Evolutionary conservation across 2,113 vertebrate genomes (phyloP).

Genomic region (Octodon degus): DNA sequence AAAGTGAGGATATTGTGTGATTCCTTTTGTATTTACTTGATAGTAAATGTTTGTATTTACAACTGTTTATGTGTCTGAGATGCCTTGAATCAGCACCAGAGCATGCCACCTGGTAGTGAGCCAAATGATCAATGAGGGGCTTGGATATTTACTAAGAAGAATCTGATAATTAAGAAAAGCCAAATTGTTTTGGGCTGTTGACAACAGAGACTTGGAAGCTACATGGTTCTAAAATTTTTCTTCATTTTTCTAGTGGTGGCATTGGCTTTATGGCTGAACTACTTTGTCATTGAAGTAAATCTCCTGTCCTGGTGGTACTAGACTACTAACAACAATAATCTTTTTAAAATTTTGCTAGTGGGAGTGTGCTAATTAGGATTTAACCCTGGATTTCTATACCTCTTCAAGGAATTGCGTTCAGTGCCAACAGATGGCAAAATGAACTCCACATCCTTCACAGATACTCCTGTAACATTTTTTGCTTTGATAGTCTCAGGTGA

Average conservation of each 20-base stretch:
- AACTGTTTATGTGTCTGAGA: background rate
- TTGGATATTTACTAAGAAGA: background rate
- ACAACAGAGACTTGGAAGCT: background rate
- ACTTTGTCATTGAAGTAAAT: background rate
- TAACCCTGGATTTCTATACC: background rate
- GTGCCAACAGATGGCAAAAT: constrained; percentile 23
- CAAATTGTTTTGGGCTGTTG: background rate
- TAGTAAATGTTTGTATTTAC: background rate
- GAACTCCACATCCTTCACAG: background rate
- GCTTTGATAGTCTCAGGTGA: background rate
- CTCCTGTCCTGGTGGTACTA: background rate
- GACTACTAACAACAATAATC: background rate
- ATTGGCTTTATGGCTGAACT: background rate
- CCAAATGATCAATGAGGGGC: background rate
- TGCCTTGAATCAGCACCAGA: background rate
- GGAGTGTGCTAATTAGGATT: background rate
- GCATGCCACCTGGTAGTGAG: background rate
- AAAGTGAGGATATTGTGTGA: background rate
- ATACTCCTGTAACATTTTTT: constrained; percentile 11
- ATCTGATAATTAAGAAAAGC: background rate
- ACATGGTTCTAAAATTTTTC: background rate
- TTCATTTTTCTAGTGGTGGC: background rate
- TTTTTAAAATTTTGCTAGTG: background rate
- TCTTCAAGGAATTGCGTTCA: constrained; percentile 8
- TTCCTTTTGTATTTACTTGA: background rate